Conservation (phyloP, 2,797 vertebrate species). For the Cryptoprocta ferox region DNA sequence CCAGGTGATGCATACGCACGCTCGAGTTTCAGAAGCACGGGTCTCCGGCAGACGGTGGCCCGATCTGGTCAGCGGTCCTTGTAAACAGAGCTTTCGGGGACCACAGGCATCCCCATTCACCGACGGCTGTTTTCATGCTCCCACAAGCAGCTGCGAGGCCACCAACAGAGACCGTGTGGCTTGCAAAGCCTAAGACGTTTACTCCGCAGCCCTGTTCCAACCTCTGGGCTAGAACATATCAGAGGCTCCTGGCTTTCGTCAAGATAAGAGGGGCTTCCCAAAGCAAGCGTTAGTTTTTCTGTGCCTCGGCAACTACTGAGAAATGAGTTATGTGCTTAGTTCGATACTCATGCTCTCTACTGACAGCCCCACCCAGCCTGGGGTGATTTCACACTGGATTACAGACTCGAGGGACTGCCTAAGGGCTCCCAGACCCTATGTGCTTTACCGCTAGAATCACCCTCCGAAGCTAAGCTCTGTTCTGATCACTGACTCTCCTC, state of each 20-base stretch:
- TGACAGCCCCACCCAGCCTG: not conserved
- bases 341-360: not conserved
- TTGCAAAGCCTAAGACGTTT: not conserved
- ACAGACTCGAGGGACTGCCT: not conserved
- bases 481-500: not conserved
- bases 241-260: not conserved
- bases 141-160: not conserved
- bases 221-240: not conserved
- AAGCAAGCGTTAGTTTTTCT: not conserved
- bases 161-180: accelerated
- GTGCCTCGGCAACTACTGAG: not conserved
- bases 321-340: not conserved
- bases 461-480: not conserved
- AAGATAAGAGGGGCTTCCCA: not conserved
- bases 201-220: not conserved
- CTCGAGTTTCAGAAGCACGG: not conserved
- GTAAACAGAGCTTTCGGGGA: not conserved
- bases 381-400: not conserved
- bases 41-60: not conserved
- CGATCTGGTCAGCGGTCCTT: not conserved
- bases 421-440: not conserved
- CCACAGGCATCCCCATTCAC: not conserved
- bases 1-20: accelerated
- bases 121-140: accelerated
- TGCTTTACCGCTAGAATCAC: not conserved